Evolutionary conservation across 2,888 invertebrate species (phyloP).

Genomic region (Euclidia mi): DNA sequence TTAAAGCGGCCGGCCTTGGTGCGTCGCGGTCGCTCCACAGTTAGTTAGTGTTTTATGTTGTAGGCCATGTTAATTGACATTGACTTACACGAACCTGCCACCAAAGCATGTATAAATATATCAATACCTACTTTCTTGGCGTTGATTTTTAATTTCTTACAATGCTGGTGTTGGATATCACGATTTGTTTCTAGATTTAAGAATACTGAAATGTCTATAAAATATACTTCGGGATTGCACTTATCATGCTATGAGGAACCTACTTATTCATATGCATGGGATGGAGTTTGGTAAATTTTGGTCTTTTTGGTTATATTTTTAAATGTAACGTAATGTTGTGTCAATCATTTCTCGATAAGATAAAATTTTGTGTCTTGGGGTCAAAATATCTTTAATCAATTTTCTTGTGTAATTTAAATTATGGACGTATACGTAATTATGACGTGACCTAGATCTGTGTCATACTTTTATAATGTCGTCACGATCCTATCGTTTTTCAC

Average conservation of each 20-base stretch:
- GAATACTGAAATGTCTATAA: not conserved
- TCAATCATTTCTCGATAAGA: not conserved
- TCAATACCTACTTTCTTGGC: slow-evolving; percentile 9
- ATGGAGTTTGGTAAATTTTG: too few relatives aligned
- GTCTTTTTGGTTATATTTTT: not conserved
- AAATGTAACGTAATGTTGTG: slow-evolving; percentile 3
- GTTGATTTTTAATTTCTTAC: slow-evolving; percentile 6
- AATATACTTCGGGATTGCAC: too few relatives aligned
- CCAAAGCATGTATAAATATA: slow-evolving; percentile 6
- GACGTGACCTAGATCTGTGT: slow-evolving; percentile 76
- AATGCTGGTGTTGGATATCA: slow-evolving; percentile 1
- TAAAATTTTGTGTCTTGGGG: too few relatives aligned
- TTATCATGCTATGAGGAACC: too few relatives aligned
- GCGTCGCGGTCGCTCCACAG: slow-evolving; percentile 40
- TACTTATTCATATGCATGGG: too few relatives aligned
- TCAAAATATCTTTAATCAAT: not conserved
- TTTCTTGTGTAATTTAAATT: slow-evolving; percentile 2
- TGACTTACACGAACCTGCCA: slow-evolving; percentile 46
- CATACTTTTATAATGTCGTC: slow-evolving; percentile 84
- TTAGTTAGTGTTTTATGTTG: slow-evolving; percentile 52
- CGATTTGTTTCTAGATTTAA: not conserved
- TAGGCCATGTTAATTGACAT: slow-evolving; percentile 48
- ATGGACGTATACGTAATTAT: slow-evolving; percentile 37
- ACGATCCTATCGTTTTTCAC: slow-evolving; percentile 89
- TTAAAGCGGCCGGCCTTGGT: slow-evolving; percentile 48